Conservation (phyloP, 2,797 vertebrate species). For the Sternarchorhynchus goeldii region DNA sequence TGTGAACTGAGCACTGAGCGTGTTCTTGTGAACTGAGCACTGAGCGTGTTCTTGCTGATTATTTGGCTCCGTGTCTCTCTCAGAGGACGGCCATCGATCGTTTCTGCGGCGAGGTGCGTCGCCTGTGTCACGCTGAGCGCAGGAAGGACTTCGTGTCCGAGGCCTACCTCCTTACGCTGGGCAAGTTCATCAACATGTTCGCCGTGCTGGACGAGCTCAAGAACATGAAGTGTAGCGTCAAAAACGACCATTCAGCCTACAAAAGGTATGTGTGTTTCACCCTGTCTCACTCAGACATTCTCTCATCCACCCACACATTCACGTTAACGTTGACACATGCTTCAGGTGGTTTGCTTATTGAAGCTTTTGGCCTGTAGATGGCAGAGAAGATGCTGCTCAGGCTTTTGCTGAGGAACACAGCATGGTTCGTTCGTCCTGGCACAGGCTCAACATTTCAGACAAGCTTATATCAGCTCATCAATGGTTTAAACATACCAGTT, state of each 20-base stretch:
- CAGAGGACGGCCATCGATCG: conserved; percentile 95
- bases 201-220: conserved; percentile 96
- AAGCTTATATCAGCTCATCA: too few relatives aligned
- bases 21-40: neutral
- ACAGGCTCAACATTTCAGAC: neutral
- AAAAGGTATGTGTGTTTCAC: conserved; percentile 79
- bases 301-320: neutral
- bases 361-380: conserved; percentile 61
- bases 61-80: neutral
- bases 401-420: neutral
- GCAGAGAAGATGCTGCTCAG: conserved; percentile 48
- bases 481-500: too few relatives aligned
- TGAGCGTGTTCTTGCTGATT: too few relatives aligned
- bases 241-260: conserved; percentile 98
- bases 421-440: neutral
- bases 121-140: conserved; percentile 91
- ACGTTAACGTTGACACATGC: neutral
- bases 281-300: neutral
- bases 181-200: conserved; percentile 99
- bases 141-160: conserved; percentile 99
- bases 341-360: neutral
- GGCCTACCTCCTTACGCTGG: conserved; percentile 93
- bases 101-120: conserved; percentile 94
- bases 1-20: neutral
- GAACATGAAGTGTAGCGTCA: conserved; percentile 99